phyloP scores from a whole-genome alignment of 2,888 invertebrate species.

The Drosophila cyrtoloma region DNA sequence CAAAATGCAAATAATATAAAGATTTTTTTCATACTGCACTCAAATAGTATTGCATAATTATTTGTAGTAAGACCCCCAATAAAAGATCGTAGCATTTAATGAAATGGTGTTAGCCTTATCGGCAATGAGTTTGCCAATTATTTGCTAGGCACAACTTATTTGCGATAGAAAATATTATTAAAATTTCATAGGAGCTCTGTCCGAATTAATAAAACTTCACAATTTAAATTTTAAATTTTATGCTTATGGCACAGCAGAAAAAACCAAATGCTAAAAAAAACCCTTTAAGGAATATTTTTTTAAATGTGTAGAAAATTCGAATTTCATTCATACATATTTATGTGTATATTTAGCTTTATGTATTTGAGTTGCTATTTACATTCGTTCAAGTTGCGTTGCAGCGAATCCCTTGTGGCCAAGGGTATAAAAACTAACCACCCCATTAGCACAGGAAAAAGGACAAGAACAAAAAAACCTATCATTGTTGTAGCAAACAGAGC shows the following conservation, averaged over 20 bases:
- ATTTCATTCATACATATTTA: too few relatives aligned
- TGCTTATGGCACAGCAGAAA: background rate
- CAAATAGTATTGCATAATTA: conserved; percentile 40
- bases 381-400: background rate
- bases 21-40: background rate
- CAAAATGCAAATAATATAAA: conserved; percentile 2
- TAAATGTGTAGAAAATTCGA: background rate
- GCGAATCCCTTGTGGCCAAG: conserved; percentile 4
- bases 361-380: conserved; percentile 1
- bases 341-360: background rate
- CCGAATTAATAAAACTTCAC: background rate
- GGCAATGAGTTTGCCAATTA: background rate
- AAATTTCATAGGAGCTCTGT: background rate
- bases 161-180: background rate
- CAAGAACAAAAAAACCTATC: background rate
- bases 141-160: background rate
- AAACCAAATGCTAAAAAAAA: background rate
- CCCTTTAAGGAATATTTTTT: background rate
- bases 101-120: conserved; percentile 8
- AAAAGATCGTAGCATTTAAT: background rate
- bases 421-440: conserved; percentile 34
- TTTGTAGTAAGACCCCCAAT: conserved; percentile 13
- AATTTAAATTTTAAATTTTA: background rate
- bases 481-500: conserved; percentile 9
- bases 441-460: conserved; percentile 1